Percentiles rank a stretch among this genome's conserved stretches.
These are phyloP conservation scores for Papio anubis DNA, from an alignment of 2,113 vertebrate species.

Conservation along the genomic window DNA sequence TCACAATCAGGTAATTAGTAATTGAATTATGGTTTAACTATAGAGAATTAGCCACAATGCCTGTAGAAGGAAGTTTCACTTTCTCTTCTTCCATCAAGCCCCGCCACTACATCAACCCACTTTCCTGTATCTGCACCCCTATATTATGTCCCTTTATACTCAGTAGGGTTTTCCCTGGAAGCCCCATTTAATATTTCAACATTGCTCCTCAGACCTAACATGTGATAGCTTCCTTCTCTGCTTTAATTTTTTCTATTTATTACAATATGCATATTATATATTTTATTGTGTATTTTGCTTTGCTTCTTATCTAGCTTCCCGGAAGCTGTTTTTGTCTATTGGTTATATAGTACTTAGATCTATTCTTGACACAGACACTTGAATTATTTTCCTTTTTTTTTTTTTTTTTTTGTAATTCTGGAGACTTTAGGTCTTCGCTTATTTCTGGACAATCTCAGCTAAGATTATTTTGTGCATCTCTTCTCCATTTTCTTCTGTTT, in stretches of 20 bases:
- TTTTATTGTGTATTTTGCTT: background rate
- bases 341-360: background rate
- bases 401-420: background rate
- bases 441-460: constrained; percentile 26
- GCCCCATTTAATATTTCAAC: background rate
- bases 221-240: background rate
- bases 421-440: background rate
- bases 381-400: background rate
- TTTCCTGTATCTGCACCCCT: background rate
- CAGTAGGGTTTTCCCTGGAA: background rate
- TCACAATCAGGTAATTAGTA: background rate
- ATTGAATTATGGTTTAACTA: background rate
- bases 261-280: background rate
- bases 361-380: background rate
- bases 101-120: background rate
- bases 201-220: background rate
- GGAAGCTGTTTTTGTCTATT: background rate
- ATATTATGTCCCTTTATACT: background rate
- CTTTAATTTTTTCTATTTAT: background rate
- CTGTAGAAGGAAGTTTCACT: background rate
- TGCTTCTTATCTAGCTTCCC: background rate
- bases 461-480: background rate
- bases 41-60: background rate
- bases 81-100: background rate
- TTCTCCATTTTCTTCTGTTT: background rate